These are phyloP conservation scores for Sinocyclocheilus grahami DNA, from an alignment of 2,113 vertebrate genomes.

Conservation along the genomic window DNA sequence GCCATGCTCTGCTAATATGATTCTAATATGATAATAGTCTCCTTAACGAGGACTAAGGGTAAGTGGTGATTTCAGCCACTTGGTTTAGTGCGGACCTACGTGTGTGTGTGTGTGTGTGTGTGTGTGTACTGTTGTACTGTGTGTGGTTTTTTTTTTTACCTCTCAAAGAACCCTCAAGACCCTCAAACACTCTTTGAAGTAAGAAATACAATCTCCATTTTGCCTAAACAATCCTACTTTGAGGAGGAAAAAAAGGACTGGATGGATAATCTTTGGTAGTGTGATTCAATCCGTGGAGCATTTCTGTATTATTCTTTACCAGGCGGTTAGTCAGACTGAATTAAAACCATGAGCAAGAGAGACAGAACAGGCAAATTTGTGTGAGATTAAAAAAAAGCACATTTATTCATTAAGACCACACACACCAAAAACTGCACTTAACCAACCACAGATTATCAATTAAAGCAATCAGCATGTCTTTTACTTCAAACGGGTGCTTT, in stretches of 20 bases:
- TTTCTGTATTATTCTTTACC: not conserved
- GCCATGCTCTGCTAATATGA: conserved; percentile 75
- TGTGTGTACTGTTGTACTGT: conserved; percentile 19
- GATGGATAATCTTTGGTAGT: not conserved
- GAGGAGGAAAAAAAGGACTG: not conserved
- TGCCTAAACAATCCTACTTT: conserved; percentile 2
- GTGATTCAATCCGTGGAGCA: conserved; percentile 4
- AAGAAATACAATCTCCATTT: not conserved
- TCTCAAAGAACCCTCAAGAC: conserved; percentile 12
- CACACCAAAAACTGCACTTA: conserved; percentile 42
- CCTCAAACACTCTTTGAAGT: conserved; percentile 5
- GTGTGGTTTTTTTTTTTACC: conserved; percentile 2
- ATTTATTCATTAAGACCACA: conserved; percentile 25
- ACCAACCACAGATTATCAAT: conserved; percentile 56
- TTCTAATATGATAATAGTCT: conserved; percentile 76
- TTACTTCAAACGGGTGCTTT: conserved; percentile 69
- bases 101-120: conserved; percentile 43
- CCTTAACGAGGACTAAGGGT: conserved; percentile 73
- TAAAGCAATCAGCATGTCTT: conserved; percentile 65
- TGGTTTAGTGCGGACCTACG: conserved; percentile 44
- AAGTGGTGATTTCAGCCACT: conserved; percentile 19
- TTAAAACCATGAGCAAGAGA: not conserved
- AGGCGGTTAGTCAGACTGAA: not conserved
- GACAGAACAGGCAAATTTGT: conserved; percentile 7
- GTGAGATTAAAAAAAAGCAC: not conserved